Conservation (phyloP, 2,888 invertebrate genomes). For the Drosophila sordidula region DNA sequence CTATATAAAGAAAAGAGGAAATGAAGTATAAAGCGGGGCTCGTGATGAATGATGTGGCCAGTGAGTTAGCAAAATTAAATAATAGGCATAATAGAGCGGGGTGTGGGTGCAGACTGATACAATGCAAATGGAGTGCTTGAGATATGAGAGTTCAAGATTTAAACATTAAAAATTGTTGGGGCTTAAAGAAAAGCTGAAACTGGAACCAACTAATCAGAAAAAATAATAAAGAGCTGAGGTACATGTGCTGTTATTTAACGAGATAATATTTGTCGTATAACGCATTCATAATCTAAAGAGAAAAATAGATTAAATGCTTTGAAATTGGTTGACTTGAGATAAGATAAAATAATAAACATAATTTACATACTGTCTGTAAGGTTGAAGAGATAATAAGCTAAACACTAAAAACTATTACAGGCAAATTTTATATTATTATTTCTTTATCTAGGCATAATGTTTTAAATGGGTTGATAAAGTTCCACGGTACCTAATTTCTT, state of each 20-base stretch:
- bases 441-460: too few relatives aligned
- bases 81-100: not conserved
- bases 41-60: slow-evolving; percentile 42
- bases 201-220: not conserved
- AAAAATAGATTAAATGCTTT: not conserved
- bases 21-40: slow-evolving; percentile 51
- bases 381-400: too few relatives aligned
- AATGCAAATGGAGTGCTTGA: slow-evolving; percentile 9
- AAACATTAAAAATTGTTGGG: not conserved
- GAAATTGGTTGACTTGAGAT: not conserved
- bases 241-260: too few relatives aligned
- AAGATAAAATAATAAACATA: not conserved
- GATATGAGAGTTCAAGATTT: not conserved
- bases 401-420: too few relatives aligned
- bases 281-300: too few relatives aligned
- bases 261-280: too few relatives aligned
- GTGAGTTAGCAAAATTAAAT: slow-evolving; percentile 29
- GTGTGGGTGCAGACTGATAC: slow-evolving; percentile 15
- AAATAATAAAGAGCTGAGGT: not conserved
- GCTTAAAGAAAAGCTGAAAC: too few relatives aligned
- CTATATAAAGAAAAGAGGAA: slow-evolving; percentile 12
- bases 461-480: too few relatives aligned
- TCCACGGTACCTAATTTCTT: too few relatives aligned
- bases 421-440: too few relatives aligned
- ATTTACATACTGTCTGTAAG: too few relatives aligned